phyloP scores from a whole-genome alignment of 2,797 vertebrate genomes.

The Holocentrus rufus region DNA sequence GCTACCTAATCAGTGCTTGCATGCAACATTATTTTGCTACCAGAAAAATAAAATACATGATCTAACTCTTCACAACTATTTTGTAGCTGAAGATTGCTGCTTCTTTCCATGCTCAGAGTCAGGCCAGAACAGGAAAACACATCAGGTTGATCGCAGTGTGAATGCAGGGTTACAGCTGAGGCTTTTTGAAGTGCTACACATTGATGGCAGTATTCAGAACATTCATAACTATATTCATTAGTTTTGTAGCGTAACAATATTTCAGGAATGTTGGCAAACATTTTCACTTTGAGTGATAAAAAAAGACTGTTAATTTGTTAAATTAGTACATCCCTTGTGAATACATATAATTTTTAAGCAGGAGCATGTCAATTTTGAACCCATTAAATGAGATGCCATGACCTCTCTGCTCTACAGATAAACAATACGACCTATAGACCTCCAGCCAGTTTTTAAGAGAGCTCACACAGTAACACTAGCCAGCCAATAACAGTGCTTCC shows the following conservation, averaged over 20 bases:
- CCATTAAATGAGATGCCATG: constrained; percentile 9
- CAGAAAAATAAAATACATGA: too few species aligned
- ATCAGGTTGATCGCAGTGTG: too few species aligned
- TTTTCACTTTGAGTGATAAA: constrained; percentile 26
- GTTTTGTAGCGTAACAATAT: constrained; percentile 12
- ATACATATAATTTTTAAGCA: constrained; percentile 25
- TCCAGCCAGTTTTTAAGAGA: background rate
- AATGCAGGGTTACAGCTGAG: background rate
- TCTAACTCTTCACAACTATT: too few species aligned
- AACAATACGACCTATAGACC: constrained; percentile 1
- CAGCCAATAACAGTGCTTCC: background rate
- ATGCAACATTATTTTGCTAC: too few species aligned
- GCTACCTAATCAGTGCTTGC: too few species aligned
- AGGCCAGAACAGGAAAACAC: too few species aligned
- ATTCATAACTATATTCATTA: constrained; percentile 23
- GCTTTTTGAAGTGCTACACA: constrained; percentile 16
- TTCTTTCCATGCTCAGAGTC: too few species aligned
- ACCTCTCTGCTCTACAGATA: background rate
- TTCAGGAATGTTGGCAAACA: constrained; percentile 30
- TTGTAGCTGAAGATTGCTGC: too few species aligned
- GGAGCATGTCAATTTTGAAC: background rate
- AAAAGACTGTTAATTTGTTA: constrained; percentile 19
- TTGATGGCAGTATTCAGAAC: constrained; percentile 20
- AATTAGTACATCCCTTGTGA: constrained; percentile 11
- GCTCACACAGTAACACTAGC: constrained; percentile 2